phyloP scores from a whole-genome alignment of 2,888 invertebrate genomes.

The Rambutsinella grinnellia region DNA sequence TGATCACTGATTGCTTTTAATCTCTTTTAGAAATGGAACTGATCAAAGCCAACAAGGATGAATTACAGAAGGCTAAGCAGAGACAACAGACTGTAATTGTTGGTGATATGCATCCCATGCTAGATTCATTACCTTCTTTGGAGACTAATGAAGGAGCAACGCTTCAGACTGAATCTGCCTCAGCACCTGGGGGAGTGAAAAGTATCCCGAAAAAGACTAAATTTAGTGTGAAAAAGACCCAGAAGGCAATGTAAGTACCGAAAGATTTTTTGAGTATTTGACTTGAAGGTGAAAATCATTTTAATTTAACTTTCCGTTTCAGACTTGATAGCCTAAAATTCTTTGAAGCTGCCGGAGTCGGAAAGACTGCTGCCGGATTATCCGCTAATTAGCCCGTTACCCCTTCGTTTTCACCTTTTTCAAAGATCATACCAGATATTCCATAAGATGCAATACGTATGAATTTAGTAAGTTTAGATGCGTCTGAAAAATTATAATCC shows the following conservation, averaged over 20 bases:
- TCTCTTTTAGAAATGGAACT: constrained; percentile 44
- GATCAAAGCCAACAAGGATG: constrained; percentile 28
- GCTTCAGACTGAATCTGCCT: constrained; percentile 18
- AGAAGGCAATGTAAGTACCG: constrained; percentile 44
- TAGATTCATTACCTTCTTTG: constrained; percentile 28
- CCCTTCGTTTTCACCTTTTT: too few species aligned
- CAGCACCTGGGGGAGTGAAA: constrained; percentile 10
- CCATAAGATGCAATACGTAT: too few species aligned
- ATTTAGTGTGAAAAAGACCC: constrained; percentile 43
- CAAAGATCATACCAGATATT: too few species aligned
- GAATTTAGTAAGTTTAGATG: too few species aligned
- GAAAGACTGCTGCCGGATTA: neutral
- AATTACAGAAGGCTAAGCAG: constrained; percentile 23
- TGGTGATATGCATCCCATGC: constrained; percentile 51
- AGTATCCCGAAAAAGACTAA: constrained; percentile 33
- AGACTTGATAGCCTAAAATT: constrained; percentile 49
- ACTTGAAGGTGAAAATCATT: neutral
- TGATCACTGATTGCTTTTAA: neutral
- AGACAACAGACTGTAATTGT: constrained; percentile 56
- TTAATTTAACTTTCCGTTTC: constrained; percentile 17
- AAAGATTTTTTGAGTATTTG: neutral
- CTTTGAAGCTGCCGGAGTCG: constrained; percentile 38
- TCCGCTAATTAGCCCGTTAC: neutral
- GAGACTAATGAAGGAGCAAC: neutral
- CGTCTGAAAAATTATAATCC: too few species aligned